A percentile compares a stretch with the other conserved stretches of the same genome.
phyloP scores from a whole-genome alignment of 2,888 invertebrate genomes.

The Hirudinaria manillensis region DNA sequence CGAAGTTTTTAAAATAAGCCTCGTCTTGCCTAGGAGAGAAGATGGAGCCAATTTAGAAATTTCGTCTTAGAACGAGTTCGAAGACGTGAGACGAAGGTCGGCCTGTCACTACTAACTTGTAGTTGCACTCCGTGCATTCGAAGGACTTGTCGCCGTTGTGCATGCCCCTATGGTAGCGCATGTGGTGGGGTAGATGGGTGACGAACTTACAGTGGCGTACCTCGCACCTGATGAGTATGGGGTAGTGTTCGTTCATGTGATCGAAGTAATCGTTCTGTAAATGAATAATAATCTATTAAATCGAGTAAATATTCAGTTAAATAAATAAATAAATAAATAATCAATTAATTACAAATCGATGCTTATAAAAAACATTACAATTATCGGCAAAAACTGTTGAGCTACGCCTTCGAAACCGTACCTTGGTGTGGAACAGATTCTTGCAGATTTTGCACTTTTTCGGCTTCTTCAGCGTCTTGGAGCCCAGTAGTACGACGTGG shows the following conservation, averaged over 20 bases:
- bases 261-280: conserved; percentile 26
- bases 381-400: neutral
- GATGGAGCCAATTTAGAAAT: neutral
- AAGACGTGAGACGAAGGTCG: neutral
- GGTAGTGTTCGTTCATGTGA: conserved; percentile 23
- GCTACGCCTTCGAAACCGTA: neutral
- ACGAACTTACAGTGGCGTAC: conserved; percentile 23
- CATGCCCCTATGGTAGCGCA: conserved; percentile 25
- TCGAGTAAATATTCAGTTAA: neutral
- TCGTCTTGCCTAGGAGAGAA: neutral
- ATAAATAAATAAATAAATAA: neutral
- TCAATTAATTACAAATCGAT: neutral
- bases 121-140: conserved; percentile 26
- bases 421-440: neutral
- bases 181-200: conserved; percentile 26
- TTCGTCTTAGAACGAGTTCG: no score
- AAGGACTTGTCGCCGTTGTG: conserved; percentile 23
- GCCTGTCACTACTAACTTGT: neutral
- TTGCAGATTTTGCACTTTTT: neutral
- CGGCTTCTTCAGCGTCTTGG: conserved; percentile 4
- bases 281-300: neutral
- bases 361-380: neutral
- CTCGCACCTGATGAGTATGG: conserved; percentile 12
- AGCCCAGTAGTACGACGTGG: neutral
- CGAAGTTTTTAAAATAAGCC: neutral